Percentiles rank a stretch among this genome's conserved stretches.
Evolutionary conservation across 1,140 invertebrate species (phyloP).

Genomic region (Hycleus phaleratus): DNA sequence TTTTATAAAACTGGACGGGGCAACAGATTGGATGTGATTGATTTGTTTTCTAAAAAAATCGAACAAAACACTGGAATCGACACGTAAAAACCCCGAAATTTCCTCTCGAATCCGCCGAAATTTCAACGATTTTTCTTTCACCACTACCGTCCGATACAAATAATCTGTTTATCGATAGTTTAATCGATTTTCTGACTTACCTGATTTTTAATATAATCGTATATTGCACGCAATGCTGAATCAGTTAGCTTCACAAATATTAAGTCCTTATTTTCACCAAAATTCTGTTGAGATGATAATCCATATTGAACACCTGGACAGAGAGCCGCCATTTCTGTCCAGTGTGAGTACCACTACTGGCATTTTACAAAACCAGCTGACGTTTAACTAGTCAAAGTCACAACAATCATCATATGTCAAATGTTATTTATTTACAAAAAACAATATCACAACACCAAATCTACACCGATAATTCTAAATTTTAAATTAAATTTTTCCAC

Average conservation of each 20-base stretch:
- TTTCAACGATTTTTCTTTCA: too few species aligned
- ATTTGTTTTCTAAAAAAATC: too few species aligned
- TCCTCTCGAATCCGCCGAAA: too few species aligned
- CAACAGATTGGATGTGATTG: slow-evolving; percentile 28
- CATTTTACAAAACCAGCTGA: slow-evolving; percentile 37
- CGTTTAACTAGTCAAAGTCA: slow-evolving; percentile 19
- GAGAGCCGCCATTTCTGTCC: slow-evolving; percentile 82
- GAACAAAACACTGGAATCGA: too few species aligned
- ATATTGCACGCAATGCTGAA: slow-evolving; percentile 83
- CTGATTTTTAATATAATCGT: slow-evolving; percentile 79
- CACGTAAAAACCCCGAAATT: too few species aligned
- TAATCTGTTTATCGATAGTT: not conserved
- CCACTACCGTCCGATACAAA: too few species aligned
- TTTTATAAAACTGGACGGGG: slow-evolving; percentile 21
- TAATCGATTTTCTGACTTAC: slow-evolving; percentile 49
- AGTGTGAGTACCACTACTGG: slow-evolving; percentile 16
- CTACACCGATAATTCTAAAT: too few species aligned
- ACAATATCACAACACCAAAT: too few species aligned
- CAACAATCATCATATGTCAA: too few species aligned
- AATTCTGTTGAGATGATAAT: slow-evolving; percentile 81
- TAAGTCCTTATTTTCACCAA: slow-evolving; percentile 79
- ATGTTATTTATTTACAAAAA: too few species aligned
- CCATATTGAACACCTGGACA: slow-evolving; percentile 91
- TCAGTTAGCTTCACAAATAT: slow-evolving; percentile 93
- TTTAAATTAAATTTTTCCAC: too few species aligned